Evolutionary conservation across 2,113 vertebrate genomes (phyloP).

Genomic region (mouse (Mus musculus)): GRCm39 chr15:31977001-31977500

Average conservation of each 20-base stretch:
- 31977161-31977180: no score
- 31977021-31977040: background rate
- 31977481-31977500: fast-evolving
- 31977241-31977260: fast-evolving
- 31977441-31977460: background rate
- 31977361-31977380: background rate
- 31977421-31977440: background rate
- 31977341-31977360: background rate
- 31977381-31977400: background rate
- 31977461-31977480: background rate
- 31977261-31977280: background rate
- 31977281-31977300: no score
- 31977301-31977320: background rate
- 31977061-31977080: fast-evolving
- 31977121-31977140: background rate
- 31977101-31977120: no score
- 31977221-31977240: background rate
- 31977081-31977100: fast-evolving
- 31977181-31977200: background rate
- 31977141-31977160: background rate
- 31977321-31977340: background rate
- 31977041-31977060: fast-evolving
- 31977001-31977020: background rate
- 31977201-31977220: background rate
- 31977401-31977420: no score